Evolutionary conservation across 1,140 invertebrate genomes (phyloP).

Genomic region (Fopius arisanus): DNA sequence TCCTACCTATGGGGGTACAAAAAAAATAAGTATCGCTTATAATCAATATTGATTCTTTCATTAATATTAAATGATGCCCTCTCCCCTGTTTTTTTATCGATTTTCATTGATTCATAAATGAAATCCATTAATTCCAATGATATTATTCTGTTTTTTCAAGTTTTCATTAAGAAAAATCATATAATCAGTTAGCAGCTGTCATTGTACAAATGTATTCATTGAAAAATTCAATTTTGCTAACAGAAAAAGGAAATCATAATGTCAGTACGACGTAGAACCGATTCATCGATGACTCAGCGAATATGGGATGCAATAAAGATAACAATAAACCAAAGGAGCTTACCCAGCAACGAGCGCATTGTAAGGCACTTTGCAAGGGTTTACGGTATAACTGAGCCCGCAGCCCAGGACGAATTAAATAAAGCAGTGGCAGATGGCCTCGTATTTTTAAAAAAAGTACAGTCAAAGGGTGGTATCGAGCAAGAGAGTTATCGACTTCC

Average conservation of each 20-base stretch:
- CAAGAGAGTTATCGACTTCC: slow-evolving; percentile 54
- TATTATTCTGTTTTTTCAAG: too few relatives aligned
- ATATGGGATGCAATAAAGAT: slow-evolving; percentile 61
- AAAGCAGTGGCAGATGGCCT: slow-evolving; percentile 54
- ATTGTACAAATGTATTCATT: too few relatives aligned
- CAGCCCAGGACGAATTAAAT: slow-evolving; percentile 53
- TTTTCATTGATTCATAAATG: too few relatives aligned
- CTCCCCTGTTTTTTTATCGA: too few relatives aligned
- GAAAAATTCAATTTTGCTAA: too few relatives aligned
- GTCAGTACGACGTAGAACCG: slow-evolving; percentile 52
- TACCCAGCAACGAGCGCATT: slow-evolving; percentile 55
- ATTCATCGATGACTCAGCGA: slow-evolving; percentile 52
- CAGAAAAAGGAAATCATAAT: slow-evolving; percentile 36
- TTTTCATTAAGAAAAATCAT: too few relatives aligned
- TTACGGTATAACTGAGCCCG: slow-evolving; percentile 51
- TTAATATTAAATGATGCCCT: too few relatives aligned
- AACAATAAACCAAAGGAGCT: slow-evolving; percentile 55
- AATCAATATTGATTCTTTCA: background rate
- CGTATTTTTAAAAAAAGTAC: slow-evolving; percentile 53
- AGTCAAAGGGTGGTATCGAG: slow-evolving; percentile 51
- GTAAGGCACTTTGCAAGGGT: slow-evolving; percentile 54
- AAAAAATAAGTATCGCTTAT: background rate
- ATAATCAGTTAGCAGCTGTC: too few relatives aligned
- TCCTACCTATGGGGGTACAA: background rate
- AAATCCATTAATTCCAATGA: too few relatives aligned